A percentile compares a stretch with the other conserved stretches of the same genome.
Evolutionary conservation across 2,113 vertebrate species (phyloP).

Genomic region (Telmatochromis brichardi): DNA sequence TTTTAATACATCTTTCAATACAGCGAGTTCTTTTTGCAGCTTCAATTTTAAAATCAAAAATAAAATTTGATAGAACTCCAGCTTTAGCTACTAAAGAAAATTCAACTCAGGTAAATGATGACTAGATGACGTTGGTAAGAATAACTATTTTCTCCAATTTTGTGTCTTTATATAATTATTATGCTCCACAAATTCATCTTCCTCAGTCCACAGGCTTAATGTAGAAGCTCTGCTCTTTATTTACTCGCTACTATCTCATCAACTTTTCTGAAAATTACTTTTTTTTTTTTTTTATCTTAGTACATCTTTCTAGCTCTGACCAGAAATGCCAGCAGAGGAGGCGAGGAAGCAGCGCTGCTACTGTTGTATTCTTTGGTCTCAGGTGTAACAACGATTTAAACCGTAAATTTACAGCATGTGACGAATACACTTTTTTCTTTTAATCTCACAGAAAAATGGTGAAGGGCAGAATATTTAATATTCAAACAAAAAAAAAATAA

Average conservation of each 20-base stretch:
- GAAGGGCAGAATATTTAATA: neutral
- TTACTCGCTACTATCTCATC: neutral
- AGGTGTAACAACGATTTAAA: neutral
- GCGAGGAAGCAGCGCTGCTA: neutral
- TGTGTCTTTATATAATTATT: neutral
- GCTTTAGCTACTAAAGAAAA: neutral
- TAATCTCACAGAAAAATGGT: neutral
- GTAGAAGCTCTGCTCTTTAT: neutral
- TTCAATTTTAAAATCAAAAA: neutral
- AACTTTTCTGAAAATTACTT: neutral
- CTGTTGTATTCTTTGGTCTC: neutral
- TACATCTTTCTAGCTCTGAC: neutral
- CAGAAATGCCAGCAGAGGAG: neutral
- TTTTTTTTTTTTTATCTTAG: neutral
- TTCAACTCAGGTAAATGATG: neutral
- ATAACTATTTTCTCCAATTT: rapidly evolving
- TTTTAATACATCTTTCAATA: neutral
- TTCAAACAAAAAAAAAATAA: neutral
- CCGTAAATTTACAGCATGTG: neutral
- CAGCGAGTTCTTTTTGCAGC: neutral
- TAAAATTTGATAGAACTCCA: neutral
- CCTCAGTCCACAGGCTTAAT: neutral
- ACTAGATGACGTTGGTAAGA: neutral
- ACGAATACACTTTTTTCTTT: neutral
- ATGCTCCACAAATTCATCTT: neutral